phyloP scores from a whole-genome alignment of 2,888 invertebrate species.

The Augiades crinisus region DNA sequence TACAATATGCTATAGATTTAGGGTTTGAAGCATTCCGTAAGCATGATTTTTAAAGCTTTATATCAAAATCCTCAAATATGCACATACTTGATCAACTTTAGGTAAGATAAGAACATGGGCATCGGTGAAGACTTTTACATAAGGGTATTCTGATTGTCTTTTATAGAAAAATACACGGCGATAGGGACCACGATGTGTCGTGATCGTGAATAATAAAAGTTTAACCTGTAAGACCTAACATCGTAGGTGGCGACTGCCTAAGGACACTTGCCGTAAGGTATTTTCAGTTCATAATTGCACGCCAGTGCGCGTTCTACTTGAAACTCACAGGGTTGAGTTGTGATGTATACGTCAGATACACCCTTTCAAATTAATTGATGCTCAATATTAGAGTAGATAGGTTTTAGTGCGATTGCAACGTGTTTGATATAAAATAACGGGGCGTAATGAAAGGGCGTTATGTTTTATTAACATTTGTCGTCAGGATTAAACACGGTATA shows the following conservation, averaged over 20 bases:
- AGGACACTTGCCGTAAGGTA: slow-evolving; percentile 36
- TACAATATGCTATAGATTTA: too few relatives aligned
- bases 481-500: too few relatives aligned
- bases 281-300: slow-evolving; percentile 38
- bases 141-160: too few relatives aligned
- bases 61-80: too few relatives aligned
- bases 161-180: too few relatives aligned
- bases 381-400: not conserved
- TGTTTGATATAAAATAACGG: not conserved
- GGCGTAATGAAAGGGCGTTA: not conserved
- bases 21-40: too few relatives aligned
- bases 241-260: slow-evolving; percentile 49
- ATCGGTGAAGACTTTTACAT: too few relatives aligned
- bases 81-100: too few relatives aligned
- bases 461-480: too few relatives aligned
- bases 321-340: not conserved
- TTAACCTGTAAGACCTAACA: slow-evolving; percentile 3
- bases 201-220: not conserved
- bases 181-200: slow-evolving; percentile 25
- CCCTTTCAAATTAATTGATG: not conserved
- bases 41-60: too few relatives aligned
- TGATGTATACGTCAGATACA: not conserved
- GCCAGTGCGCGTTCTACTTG: slow-evolving; percentile 5
- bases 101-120: too few relatives aligned
- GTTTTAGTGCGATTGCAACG: not conserved